Evolutionary conservation across 2,888 invertebrate species (phyloP).

Genomic region (Lottia gigantea): DNA sequence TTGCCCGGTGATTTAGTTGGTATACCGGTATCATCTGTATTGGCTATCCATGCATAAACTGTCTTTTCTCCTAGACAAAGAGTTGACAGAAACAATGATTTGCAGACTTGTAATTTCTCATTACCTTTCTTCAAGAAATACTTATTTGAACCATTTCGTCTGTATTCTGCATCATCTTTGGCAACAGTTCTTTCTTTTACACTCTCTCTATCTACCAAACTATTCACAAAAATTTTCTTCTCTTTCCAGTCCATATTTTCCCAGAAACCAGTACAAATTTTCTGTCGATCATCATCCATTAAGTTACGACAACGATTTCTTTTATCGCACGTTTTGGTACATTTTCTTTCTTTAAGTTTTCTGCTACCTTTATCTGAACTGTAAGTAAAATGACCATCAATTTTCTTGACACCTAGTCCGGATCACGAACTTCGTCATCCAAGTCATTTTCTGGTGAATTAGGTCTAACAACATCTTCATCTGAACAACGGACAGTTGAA

Average conservation of each 20-base stretch:
- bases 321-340: not conserved
- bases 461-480: too few relatives aligned
- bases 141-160: not conserved
- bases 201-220: not conserved
- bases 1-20: not conserved
- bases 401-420: not conserved
- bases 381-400: not conserved
- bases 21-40: not conserved
- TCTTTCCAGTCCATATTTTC: conserved; percentile 4
- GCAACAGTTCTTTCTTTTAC: not conserved
- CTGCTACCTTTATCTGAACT: not conserved
- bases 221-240: not conserved
- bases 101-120: conserved; percentile 12
- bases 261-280: not conserved
- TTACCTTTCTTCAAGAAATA: not conserved
- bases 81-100: conserved; percentile 9
- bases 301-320: conserved; percentile 2
- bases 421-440: too few relatives aligned
- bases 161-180: not conserved
- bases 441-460: too few relatives aligned
- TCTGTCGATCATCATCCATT: not conserved
- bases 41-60: conserved; percentile 7
- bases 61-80: conserved; percentile 7
- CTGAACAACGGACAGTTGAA: too few relatives aligned
- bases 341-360: not conserved